Conservation (phyloP, 2,113 vertebrate species). For the Passer montanus region DNA sequence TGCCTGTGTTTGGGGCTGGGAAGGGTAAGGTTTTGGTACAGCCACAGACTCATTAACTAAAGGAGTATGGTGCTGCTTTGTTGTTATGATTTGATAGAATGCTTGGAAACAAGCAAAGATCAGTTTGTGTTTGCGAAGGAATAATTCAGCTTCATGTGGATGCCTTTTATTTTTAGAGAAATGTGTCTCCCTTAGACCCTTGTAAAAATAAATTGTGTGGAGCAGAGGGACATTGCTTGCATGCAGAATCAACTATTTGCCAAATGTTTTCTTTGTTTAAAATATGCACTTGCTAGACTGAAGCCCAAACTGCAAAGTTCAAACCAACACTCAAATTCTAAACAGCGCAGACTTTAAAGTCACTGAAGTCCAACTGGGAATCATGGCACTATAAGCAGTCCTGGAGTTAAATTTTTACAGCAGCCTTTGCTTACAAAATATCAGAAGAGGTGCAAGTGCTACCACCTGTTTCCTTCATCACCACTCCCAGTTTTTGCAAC, state of each 20-base stretch:
- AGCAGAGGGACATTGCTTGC: constrained; percentile 59
- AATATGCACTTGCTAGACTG: constrained; percentile 70
- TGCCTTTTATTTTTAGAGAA: constrained; percentile 67
- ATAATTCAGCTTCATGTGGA: constrained; percentile 38
- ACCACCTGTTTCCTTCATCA: constrained; percentile 61
- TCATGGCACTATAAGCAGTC: constrained; percentile 49
- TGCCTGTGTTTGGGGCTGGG: not conserved
- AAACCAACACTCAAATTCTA: constrained; percentile 65
- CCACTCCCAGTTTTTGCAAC: constrained; percentile 51
- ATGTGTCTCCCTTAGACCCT: constrained; percentile 56
- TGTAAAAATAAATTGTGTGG: constrained; percentile 54
- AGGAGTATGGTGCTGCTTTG: not conserved
- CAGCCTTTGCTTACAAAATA: constrained; percentile 72
- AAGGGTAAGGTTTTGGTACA: not conserved
- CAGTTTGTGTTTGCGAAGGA: constrained; percentile 42
- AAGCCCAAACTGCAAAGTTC: constrained; percentile 69
- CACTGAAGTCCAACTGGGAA: constrained; percentile 60
- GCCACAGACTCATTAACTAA: not conserved
- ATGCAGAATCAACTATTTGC: constrained; percentile 64
- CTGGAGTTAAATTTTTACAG: constrained; percentile 60
- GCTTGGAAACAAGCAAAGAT: constrained; percentile 52
- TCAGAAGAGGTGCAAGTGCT: constrained; percentile 69
- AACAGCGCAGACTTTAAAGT: constrained; percentile 64
- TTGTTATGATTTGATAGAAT: constrained; percentile 23
- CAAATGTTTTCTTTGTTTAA: constrained; percentile 71